A percentile compares a stretch with the other conserved stretches of the same genome.
These are phyloP conservation scores for Xyrichtys novacula DNA, from an alignment of 2,797 vertebrate species.

Conservation along the genomic window DNA sequence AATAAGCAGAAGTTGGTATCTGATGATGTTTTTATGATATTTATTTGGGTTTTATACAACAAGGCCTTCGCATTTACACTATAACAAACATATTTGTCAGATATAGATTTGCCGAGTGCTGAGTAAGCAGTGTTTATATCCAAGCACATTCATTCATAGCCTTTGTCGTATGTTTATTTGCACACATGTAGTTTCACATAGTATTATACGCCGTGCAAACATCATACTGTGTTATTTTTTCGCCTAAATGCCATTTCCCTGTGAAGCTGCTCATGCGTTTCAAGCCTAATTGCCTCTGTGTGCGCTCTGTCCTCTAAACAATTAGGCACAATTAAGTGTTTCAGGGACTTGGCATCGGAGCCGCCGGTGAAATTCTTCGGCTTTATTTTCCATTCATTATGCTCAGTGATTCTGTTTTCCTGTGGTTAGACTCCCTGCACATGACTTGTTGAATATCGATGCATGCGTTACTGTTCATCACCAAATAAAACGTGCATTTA, in stretches of 20 bases:
- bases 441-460: conserved; percentile 48
- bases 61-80: conserved; percentile 37
- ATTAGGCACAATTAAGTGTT: conserved; percentile 73
- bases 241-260: conserved; percentile 45
- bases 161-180: conserved; percentile 44
- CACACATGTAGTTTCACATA: conserved; percentile 43
- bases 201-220: conserved; percentile 50
- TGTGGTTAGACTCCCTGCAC: conserved; percentile 23
- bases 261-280: conserved; percentile 62
- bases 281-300: conserved; percentile 73
- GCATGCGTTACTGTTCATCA: conserved; percentile 58
- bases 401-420: conserved; percentile 43
- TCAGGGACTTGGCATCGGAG: conserved; percentile 62
- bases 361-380: conserved; percentile 42
- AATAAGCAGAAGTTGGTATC: conserved; percentile 33
- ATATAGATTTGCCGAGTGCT: conserved; percentile 9
- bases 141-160: conserved; percentile 18
- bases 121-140: conserved; percentile 21
- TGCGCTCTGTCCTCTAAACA: conserved; percentile 68
- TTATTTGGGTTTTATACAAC: conserved; percentile 67
- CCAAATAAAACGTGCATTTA: conserved; percentile 74
- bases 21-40: conserved; percentile 57
- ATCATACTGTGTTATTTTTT: conserved; percentile 58
- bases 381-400: conserved; percentile 58
- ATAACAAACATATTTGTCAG: conserved; percentile 35